phyloP scores from a whole-genome alignment of 2,113 vertebrate genomes.

The Pao palembangensis region DNA sequence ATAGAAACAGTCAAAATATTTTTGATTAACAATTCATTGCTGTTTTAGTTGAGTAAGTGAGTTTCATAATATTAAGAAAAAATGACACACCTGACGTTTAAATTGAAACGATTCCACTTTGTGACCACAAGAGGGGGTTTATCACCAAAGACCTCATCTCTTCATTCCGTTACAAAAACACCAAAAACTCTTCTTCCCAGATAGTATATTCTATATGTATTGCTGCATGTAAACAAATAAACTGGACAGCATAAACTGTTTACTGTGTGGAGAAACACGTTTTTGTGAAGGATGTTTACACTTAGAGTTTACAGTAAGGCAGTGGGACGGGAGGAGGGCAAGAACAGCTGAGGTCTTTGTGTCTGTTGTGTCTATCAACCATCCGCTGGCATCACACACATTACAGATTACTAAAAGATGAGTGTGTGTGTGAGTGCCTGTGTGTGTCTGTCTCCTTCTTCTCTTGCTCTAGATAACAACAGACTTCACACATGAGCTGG shows the following conservation, averaged over 20 bases:
- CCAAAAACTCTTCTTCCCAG: too few species aligned
- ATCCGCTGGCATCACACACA: constrained; percentile 16
- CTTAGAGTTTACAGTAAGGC: constrained; percentile 25
- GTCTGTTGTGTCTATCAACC: constrained; percentile 40
- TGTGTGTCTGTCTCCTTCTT: constrained; percentile 9
- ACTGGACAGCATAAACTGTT: neutral
- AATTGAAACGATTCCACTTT: neutral
- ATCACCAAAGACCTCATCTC: neutral
- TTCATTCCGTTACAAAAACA: too few species aligned
- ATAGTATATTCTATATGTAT: neutral
- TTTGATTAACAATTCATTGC: too few species aligned
- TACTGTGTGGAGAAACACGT: neutral
- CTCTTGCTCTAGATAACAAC: constrained; percentile 11
- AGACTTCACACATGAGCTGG: constrained; percentile 17
- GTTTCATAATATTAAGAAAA: too few species aligned
- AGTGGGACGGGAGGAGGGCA: constrained; percentile 3
- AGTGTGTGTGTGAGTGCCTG: constrained; percentile 6
- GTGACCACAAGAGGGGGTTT: constrained; percentile 4
- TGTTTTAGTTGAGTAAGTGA: too few species aligned
- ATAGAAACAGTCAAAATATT: too few species aligned
- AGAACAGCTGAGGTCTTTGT: constrained; percentile 35
- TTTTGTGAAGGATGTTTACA: constrained; percentile 20
- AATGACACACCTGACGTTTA: too few species aligned
- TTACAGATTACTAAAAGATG: constrained; percentile 9
- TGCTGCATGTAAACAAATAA: neutral